Conservation (phyloP, 2,797 vertebrate genomes). For the Galaxias olidus region DNA sequence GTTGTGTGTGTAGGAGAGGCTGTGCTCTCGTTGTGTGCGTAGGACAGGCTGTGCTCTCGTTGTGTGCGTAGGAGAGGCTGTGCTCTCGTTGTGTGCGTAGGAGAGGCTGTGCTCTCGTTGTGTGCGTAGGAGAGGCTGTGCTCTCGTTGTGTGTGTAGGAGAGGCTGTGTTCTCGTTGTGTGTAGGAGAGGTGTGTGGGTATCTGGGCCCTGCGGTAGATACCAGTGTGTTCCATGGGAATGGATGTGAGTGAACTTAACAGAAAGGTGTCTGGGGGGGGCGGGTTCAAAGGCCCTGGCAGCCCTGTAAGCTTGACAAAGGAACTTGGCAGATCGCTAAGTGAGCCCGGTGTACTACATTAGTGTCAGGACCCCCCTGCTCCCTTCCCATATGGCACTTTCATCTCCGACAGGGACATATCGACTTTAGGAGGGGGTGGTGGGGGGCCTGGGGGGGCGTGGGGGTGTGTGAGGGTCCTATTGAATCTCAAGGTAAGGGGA, state of each 20-base stretch:
- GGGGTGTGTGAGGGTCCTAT: slow-evolving; percentile 56
- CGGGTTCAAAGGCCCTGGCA: slow-evolving; percentile 78
- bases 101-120: too few relatives aligned
- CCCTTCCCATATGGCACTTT: slow-evolving; percentile 80
- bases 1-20: too few relatives aligned
- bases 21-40: too few relatives aligned
- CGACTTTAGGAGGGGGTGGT: slow-evolving; percentile 65
- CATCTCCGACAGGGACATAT: slow-evolving; percentile 83
- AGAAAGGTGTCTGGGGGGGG: slow-evolving; percentile 45
- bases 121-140: not conserved
- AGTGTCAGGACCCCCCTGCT: slow-evolving; percentile 73
- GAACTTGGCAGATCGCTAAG: slow-evolving; percentile 81
- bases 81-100: too few relatives aligned
- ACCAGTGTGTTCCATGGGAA: slow-evolving; percentile 32
- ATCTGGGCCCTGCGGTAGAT: slow-evolving; percentile 62
- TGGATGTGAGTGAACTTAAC: not conserved
- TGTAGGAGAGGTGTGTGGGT: slow-evolving; percentile 27
- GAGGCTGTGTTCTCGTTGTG: not conserved
- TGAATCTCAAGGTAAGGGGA: slow-evolving; percentile 74
- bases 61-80: too few relatives aligned
- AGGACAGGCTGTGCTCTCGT: too few relatives aligned
- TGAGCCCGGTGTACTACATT: slow-evolving; percentile 81
- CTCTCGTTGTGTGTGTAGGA: not conserved
- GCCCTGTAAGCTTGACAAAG: slow-evolving; percentile 79
- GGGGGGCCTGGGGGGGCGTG: slow-evolving; percentile 32